Conservation (phyloP, 2,113 vertebrate genomes). For the Ariopsis seemanni region DNA sequence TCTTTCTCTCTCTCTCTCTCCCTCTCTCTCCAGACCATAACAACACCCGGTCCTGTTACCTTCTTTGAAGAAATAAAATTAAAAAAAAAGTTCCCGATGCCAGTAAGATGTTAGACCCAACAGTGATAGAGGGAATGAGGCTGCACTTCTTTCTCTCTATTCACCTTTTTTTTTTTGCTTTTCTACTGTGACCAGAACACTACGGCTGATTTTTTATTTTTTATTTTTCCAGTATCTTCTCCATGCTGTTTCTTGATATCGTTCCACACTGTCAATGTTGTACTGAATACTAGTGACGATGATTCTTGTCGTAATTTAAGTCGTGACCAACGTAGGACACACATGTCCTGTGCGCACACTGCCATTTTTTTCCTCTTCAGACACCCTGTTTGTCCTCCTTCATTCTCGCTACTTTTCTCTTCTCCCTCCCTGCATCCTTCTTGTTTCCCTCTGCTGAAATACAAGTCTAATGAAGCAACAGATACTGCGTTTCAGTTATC, state of each 20-base stretch:
- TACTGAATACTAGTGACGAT: constrained; percentile 39
- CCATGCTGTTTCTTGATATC: constrained; percentile 48
- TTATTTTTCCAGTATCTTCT: constrained; percentile 63
- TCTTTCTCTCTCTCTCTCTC: constrained; percentile 41
- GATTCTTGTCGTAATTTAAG: constrained; percentile 11
- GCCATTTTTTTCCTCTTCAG: constrained; percentile 32
- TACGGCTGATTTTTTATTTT: constrained; percentile 63
- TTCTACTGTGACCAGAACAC: constrained; percentile 47
- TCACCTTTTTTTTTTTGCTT: constrained; percentile 9
- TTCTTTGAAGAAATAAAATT: background rate
- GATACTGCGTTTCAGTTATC: constrained; percentile 42
- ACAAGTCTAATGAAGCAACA: constrained; percentile 31
- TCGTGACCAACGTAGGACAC: constrained; percentile 25
- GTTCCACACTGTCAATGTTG: constrained; percentile 22
- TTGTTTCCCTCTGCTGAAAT: constrained; percentile 23
- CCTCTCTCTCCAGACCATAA: constrained; percentile 12
- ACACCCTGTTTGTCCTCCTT: constrained; percentile 50
- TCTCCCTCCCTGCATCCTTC: background rate
- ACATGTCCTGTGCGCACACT: constrained; percentile 45
- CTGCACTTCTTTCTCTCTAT: background rate
- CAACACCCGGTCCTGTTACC: background rate
- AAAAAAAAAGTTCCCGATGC: constrained; percentile 29
- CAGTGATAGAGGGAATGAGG: constrained; percentile 49
- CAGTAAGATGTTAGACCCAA: constrained; percentile 59
- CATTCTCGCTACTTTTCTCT: background rate